These are phyloP conservation scores for Myrmecophaga tridactyla DNA, from an alignment of 2,113 vertebrate species.

Conservation along the genomic window DNA sequence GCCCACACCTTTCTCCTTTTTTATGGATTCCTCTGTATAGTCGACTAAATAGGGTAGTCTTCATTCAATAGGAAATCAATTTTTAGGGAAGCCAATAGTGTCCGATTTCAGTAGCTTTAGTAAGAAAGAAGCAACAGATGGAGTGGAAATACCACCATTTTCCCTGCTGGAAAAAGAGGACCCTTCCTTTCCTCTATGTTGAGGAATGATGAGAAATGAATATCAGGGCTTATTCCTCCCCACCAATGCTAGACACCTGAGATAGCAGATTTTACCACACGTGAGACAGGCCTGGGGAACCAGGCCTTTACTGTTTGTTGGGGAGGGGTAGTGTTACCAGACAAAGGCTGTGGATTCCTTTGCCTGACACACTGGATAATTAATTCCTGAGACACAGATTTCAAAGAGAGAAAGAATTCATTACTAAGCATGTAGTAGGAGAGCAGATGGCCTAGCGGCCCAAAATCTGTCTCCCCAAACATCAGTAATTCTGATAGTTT, in stretches of 20 bases:
- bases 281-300: neutral
- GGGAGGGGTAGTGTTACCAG: too few relatives aligned
- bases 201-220: neutral
- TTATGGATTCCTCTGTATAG: neutral
- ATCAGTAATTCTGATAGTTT: too few relatives aligned
- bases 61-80: neutral
- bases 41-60: neutral
- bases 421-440: too few relatives aligned
- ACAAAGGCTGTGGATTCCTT: too few relatives aligned
- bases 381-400: too few relatives aligned
- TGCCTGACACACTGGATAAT: too few relatives aligned
- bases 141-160: neutral
- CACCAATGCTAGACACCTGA: neutral
- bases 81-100: neutral
- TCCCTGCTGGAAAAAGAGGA: neutral
- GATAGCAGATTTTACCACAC: neutral
- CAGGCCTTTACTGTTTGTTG: neutral
- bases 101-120: neutral
- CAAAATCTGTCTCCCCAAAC: too few relatives aligned
- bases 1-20: too few relatives aligned
- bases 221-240: neutral
- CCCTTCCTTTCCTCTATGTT: neutral
- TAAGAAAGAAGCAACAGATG: neutral
- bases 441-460: too few relatives aligned
- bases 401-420: too few relatives aligned